Conservation (phyloP, 1,140 invertebrate genomes). For the Platyscapa corneri region DNA sequence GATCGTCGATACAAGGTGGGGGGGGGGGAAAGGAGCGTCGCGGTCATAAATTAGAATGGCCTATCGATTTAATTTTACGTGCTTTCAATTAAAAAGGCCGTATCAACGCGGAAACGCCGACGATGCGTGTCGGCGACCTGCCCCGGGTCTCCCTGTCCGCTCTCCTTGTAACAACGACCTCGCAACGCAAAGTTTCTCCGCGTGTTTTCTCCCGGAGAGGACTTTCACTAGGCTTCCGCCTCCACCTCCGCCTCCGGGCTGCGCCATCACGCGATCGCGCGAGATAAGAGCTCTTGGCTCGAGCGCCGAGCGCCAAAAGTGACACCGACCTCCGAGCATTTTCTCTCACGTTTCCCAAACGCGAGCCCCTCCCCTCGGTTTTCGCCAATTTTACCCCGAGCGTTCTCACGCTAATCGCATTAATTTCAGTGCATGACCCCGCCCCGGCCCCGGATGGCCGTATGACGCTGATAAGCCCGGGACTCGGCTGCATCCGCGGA, state of each 20-base stretch:
- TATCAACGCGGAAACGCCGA: neutral
- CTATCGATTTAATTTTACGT: neutral
- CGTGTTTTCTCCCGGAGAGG: neutral
- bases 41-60: neutral
- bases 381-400: neutral
- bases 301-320: conserved; percentile 49
- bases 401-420: conserved; percentile 49
- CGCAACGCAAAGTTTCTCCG: neutral
- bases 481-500: too few relatives aligned
- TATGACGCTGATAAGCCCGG: too few relatives aligned
- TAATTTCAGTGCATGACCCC: too few relatives aligned
- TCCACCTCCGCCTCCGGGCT: neutral
- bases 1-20: neutral
- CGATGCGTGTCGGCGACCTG: conserved; percentile 14
- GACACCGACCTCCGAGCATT: conserved; percentile 32
- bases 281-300: too few relatives aligned
- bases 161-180: neutral
- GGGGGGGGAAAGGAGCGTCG: too few relatives aligned
- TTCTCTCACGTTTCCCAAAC: conserved; percentile 43
- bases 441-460: too few relatives aligned
- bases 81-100: neutral
- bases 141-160: neutral
- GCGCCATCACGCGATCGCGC: too few relatives aligned
- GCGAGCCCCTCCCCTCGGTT: neutral
- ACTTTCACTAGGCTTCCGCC: conserved; percentile 9